phyloP scores from a whole-genome alignment of 2,888 invertebrate genomes.

The Erebia ligea region DNA sequence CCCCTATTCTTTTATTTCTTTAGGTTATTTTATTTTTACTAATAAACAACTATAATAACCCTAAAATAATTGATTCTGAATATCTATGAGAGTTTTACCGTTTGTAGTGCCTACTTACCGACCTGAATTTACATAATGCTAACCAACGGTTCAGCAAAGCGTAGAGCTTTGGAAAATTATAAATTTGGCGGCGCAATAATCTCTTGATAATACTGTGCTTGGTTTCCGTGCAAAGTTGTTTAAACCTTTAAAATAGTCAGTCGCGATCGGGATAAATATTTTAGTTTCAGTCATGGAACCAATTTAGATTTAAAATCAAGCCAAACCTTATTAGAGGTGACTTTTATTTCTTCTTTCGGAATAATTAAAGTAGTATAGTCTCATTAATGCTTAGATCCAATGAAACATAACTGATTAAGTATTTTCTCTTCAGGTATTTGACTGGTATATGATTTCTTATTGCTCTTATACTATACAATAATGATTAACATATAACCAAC shows the following conservation, averaged over 20 bases:
- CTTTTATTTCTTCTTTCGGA: not conserved
- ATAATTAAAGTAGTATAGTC: not conserved
- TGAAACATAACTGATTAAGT: too few relatives aligned
- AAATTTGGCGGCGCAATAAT: slow-evolving; percentile 69
- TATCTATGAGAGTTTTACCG: slow-evolving; percentile 59
- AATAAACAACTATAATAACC: not conserved
- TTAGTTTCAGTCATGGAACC: not conserved
- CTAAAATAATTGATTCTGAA: slow-evolving; percentile 45
- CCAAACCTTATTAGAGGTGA: not conserved
- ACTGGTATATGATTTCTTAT: too few relatives aligned
- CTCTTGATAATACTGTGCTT: slow-evolving; percentile 62
- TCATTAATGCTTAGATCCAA: not conserved
- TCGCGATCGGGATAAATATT: slow-evolving; percentile 9
- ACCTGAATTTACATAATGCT: slow-evolving; percentile 67
- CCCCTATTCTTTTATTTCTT: not conserved
- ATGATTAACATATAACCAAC: too few relatives aligned
- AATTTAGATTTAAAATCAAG: not conserved
- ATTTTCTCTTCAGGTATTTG: too few relatives aligned
- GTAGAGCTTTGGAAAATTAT: slow-evolving; percentile 58
- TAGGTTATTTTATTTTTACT: not conserved
- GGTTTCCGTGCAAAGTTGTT: slow-evolving; percentile 45
- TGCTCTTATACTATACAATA: too few relatives aligned
- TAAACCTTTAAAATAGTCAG: slow-evolving; percentile 56
- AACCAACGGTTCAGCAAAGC: slow-evolving; percentile 56
- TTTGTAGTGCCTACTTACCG: slow-evolving; percentile 48